Percentiles rank a stretch among this genome's conserved stretches.
phyloP scores from a whole-genome alignment of 64 coral and sea anemone species.

The Montipora cactus region DNA sequence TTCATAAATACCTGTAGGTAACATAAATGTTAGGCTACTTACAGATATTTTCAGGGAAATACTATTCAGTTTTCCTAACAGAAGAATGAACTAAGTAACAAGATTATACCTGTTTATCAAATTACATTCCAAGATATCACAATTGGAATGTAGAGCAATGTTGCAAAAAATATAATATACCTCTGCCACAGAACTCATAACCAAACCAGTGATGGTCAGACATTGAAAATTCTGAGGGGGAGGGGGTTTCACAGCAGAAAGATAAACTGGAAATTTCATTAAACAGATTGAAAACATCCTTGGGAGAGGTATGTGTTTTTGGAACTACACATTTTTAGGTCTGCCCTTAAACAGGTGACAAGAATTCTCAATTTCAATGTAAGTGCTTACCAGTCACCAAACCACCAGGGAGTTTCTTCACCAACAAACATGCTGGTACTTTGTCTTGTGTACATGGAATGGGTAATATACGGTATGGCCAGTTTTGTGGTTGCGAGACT shows the following conservation, averaged over 20 bases:
- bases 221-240: not conserved
- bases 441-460: too few relatives aligned
- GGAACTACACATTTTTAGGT: not conserved
- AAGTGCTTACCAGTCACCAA: not conserved
- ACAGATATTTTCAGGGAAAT: not conserved
- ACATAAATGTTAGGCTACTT: not conserved
- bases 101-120: not conserved
- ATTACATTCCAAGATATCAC: not conserved
- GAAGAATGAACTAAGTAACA: not conserved
- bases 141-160: not conserved
- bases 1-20: conserved; percentile 6
- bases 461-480: not conserved
- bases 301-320: not conserved
- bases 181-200: not conserved
- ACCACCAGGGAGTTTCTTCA: not conserved
- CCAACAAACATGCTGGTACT: not conserved
- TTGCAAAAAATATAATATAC: not conserved
- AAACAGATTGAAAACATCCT: not conserved
- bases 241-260: not conserved
- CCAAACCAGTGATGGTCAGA: not conserved
- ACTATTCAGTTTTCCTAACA: not conserved
- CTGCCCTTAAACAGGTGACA: not conserved
- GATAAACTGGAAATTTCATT: not conserved
- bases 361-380: not conserved
- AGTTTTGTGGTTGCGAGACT: not conserved